Evolutionary conservation across 2,888 invertebrate species (phyloP).

Genomic region (Caradrina kadenii): DNA sequence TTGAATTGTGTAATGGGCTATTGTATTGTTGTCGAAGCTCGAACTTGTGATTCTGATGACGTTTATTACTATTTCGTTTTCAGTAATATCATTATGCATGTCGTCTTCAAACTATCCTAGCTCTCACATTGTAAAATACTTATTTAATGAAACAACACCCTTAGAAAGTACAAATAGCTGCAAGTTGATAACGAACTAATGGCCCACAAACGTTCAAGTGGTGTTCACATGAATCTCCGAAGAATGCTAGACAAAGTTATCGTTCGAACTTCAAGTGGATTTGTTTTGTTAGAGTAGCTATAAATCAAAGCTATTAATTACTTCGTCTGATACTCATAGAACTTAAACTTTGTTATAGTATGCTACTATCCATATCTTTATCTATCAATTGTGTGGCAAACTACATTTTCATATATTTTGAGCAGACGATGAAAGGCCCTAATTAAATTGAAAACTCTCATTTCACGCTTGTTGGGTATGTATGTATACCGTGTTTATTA

Average conservation of each 20-base stretch:
- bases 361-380: neutral
- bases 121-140: slow-evolving; percentile 29
- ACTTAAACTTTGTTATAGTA: neutral
- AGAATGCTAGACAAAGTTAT: slow-evolving; percentile 32
- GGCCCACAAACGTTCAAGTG: slow-evolving; percentile 30
- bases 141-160: slow-evolving; percentile 46
- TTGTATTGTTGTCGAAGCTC: slow-evolving; percentile 27
- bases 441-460: neutral
- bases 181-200: slow-evolving; percentile 38
- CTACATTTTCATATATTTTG: too few relatives aligned
- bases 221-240: slow-evolving; percentile 52
- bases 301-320: slow-evolving; percentile 20
- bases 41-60: slow-evolving; percentile 1
- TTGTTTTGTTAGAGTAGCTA: slow-evolving; percentile 14
- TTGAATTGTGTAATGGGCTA: slow-evolving; percentile 4
- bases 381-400: too few relatives aligned
- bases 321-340: slow-evolving; percentile 4
- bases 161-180: slow-evolving; percentile 30
- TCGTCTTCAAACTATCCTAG: slow-evolving; percentile 30
- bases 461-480: neutral
- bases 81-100: neutral
- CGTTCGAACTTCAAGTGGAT: slow-evolving; percentile 45
- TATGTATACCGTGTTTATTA: neutral
- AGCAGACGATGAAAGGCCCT: too few relatives aligned
- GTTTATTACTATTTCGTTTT: slow-evolving; percentile 8